Conservation (phyloP, 2,888 invertebrate species). For the Heterodera filipjevi region DNA sequence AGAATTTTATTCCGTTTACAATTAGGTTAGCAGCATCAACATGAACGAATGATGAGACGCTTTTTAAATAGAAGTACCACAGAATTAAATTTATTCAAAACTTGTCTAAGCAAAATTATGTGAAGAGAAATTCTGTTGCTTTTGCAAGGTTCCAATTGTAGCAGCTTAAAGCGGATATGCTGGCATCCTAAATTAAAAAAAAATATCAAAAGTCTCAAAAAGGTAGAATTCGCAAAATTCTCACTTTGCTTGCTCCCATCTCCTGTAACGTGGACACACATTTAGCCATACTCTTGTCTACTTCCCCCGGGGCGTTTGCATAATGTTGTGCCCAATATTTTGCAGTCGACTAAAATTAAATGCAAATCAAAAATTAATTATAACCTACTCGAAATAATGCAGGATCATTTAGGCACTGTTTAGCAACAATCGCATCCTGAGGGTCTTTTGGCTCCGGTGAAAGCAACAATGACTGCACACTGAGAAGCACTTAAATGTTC, state of each 20-base stretch:
- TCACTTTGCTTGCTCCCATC: constrained; percentile 86
- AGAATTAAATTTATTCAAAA: neutral
- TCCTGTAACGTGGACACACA: constrained; percentile 86
- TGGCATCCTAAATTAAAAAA: constrained; percentile 43
- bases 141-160: constrained; percentile 54
- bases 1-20: too few relatives aligned
- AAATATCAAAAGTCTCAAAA: neutral
- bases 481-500: constrained; percentile 87
- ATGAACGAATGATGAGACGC: too few relatives aligned
- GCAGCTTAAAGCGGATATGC: constrained; percentile 51
- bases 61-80: too few relatives aligned
- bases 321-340: constrained; percentile 93
- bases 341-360: constrained; percentile 75
- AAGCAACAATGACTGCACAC: constrained; percentile 87
- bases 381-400: constrained; percentile 75
- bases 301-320: constrained; percentile 78
- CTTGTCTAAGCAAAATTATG: constrained; percentile 38
- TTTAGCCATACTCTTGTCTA: constrained; percentile 78
- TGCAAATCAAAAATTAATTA: neutral
- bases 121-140: constrained; percentile 56
- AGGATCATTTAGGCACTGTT: constrained; percentile 87
- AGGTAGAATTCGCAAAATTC: too few relatives aligned
- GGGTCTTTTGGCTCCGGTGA: constrained; percentile 71
- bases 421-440: constrained; percentile 88
- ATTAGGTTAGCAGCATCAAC: too few relatives aligned